Percentiles rank a stretch among this genome's conserved stretches.
These are phyloP conservation scores for Aphidius ervi DNA, from an alignment of 1,140 invertebrate species.

Conservation along the genomic window DNA sequence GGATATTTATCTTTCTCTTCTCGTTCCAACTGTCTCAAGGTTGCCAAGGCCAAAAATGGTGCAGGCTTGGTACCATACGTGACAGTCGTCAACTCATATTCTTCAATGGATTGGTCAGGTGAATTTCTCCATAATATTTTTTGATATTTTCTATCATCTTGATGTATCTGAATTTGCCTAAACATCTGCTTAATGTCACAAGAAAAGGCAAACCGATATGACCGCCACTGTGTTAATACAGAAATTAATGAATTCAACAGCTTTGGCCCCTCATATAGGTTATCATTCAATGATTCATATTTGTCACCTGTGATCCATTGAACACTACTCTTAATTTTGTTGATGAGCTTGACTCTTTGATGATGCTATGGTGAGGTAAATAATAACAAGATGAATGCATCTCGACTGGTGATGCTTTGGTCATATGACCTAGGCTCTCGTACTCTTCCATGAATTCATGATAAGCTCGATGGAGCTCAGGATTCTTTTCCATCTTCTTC, in stretches of 20 bases:
- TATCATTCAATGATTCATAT: slow-evolving; percentile 19
- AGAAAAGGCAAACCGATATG: slow-evolving; percentile 25
- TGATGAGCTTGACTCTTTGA: slow-evolving; percentile 17
- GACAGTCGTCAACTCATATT: slow-evolving; percentile 32
- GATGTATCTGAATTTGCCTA: slow-evolving; percentile 34
- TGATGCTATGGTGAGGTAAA: slow-evolving; percentile 25
- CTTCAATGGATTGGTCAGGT: slow-evolving; percentile 12
- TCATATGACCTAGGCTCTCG: too few relatives aligned
- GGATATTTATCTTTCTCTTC: slow-evolving; percentile 29
- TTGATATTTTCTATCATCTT: slow-evolving; percentile 32
- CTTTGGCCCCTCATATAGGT: slow-evolving; percentile 6
- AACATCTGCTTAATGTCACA: slow-evolving; percentile 42
- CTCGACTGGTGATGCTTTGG: too few relatives aligned
- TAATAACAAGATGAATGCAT: slow-evolving; percentile 8
- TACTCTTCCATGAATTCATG: too few relatives aligned
- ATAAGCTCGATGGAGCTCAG: too few relatives aligned
- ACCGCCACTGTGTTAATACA: slow-evolving; percentile 16
- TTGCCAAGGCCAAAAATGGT: slow-evolving; percentile 31
- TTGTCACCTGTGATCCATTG: slow-evolving; percentile 6
- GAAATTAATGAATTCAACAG: slow-evolving; percentile 12
- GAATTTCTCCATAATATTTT: slow-evolving; percentile 35
- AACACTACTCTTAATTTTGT: slow-evolving; percentile 21
- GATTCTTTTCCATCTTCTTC: too few relatives aligned
- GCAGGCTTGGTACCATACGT: slow-evolving; percentile 45
- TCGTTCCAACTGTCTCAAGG: slow-evolving; percentile 31